Evolutionary conservation across 2,888 invertebrate species (phyloP), one percentile per base, ranked within the genome.

Genomic region (Athalia circularis): DNA sequence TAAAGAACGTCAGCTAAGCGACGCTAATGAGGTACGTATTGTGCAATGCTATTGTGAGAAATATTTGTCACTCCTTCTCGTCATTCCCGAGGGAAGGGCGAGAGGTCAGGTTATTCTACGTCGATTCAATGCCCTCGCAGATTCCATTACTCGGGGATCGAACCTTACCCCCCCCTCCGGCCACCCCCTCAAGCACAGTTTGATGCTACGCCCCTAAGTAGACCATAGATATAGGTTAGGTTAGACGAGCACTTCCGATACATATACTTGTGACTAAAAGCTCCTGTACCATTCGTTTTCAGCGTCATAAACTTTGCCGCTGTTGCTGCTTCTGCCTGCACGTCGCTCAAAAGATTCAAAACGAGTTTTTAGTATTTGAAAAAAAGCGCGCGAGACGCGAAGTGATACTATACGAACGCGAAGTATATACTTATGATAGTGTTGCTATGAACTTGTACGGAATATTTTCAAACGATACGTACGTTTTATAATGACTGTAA

Each of bases 111-210:
- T 68, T 9, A 29, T 29, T 5, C 72, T 57, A 59, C 72, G 72
- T 15, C 7, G 59, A 59, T 59, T 47, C 13, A 15, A 59, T n/a
- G 72, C 72, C 59, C 29, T 72, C 59, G 15, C 59, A 72, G 13
- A 72, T 72, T 72, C 72, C 72, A 72, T 72, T 72, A 72, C 52
- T 11, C 72, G 72, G 59, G 13, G 72, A 72, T 59, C 57, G 72
- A 15, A 13, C 72, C 59, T 29, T 1, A 29, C 29, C 29, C 29
- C 29, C 29, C 29, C 29, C 29, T 29, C 2, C 29, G 29, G 29
- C 29, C 29, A 29, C 29, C 29, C 29, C 2, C 29, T 29, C 29
- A 29, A 29, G 29, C 29, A 29, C 29, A 29, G 29, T 29, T 29
- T 29, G 29, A 29, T 29, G 29, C 29, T 29, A 29, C 29, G 29